Conservation (phyloP, 1,140 invertebrate species). For the Bombus superbus region DNA sequence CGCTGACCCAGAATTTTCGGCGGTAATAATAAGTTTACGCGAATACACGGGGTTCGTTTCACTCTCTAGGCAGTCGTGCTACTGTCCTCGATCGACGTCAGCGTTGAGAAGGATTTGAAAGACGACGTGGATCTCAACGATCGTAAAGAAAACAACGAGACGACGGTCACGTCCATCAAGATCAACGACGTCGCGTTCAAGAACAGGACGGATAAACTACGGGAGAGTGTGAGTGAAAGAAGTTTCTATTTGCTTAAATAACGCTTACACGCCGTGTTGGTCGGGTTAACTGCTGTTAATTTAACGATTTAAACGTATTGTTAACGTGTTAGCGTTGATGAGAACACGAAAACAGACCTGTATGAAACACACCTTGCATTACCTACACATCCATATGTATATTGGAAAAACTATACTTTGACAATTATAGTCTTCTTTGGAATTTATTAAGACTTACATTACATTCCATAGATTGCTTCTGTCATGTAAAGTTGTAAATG, state of each 20-base stretch:
- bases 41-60: constrained; percentile 34
- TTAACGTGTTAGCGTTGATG: no score
- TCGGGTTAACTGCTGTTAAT: neutral
- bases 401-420: neutral
- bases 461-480: neutral
- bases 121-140: constrained; percentile 57
- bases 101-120: constrained; percentile 57
- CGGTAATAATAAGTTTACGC: constrained; percentile 41
- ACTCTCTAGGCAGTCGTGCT: constrained; percentile 55
- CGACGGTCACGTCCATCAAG: constrained; percentile 80
- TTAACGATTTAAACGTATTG: neutral
- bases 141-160: constrained; percentile 70
- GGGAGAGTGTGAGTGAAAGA: constrained; percentile 58
- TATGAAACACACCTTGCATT: neutral
- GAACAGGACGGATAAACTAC: constrained; percentile 81
- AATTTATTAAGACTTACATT: neutral
- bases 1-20: neutral
- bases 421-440: neutral
- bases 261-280: neutral
- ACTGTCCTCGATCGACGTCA: constrained; percentile 60
- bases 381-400: neutral
- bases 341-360: neutral
- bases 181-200: constrained; percentile 69
- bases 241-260: neutral
- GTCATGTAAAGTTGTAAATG: neutral